Conservation (phyloP, 2,797 vertebrate genomes). For the Pempheris klunzingeri region DNA sequence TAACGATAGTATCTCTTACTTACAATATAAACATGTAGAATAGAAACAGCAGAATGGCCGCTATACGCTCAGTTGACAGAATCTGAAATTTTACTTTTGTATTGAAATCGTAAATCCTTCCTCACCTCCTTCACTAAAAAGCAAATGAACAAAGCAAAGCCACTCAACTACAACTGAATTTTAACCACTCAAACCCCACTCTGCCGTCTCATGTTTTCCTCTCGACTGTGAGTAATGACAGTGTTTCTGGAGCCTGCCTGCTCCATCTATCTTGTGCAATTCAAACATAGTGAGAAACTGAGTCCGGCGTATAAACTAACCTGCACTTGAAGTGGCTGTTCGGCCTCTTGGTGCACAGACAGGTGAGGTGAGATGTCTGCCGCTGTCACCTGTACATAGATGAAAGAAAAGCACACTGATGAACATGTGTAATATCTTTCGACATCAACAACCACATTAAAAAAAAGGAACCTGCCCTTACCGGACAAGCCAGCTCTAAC, state of each 20-base stretch:
- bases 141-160: conserved; percentile 1
- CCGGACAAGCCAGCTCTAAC: conserved; percentile 97
- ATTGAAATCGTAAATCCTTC: neutral
- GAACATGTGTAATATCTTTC: too few relatives aligned
- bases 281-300: neutral
- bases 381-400: conserved; percentile 91
- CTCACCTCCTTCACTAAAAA: neutral
- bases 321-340: conserved; percentile 97
- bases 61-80: neutral
- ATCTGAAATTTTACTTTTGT: neutral
- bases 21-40: neutral
- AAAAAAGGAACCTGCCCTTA: conserved; percentile 75
- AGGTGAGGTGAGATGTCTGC: conserved; percentile 95
- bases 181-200: neutral
- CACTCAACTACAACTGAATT: neutral
- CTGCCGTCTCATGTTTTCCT: conserved; percentile 9
- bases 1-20: neutral
- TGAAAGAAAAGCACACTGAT: too few relatives aligned
- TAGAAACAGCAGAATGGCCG: neutral
- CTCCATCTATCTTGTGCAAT: neutral
- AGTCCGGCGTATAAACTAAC: conserved; percentile 71
- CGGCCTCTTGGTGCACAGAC: conserved; percentile 92
- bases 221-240: conserved; percentile 1
- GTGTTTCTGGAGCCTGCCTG: neutral
- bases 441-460: neutral